These are phyloP conservation scores for Oncorhynchus gorbuscha DNA, from an alignment of 2,113 vertebrate genomes.

Conservation along the genomic window DNA sequence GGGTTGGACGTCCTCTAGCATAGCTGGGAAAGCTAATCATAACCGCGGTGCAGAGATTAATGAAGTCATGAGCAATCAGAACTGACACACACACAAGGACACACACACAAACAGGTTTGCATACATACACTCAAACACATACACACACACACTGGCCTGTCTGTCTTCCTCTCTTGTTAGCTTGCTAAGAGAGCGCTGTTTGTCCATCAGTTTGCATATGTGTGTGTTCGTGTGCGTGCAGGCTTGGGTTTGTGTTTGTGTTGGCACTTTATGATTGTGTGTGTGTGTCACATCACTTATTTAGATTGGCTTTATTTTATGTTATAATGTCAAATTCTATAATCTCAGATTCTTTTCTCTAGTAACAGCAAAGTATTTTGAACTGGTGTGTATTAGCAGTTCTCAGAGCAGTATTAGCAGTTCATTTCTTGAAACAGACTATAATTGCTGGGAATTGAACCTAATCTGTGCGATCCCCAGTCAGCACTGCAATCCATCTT, in stretches of 20 bases:
- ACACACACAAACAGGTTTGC: slow-evolving; percentile 10
- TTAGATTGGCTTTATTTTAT: too few relatives aligned
- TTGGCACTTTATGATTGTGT: not conserved
- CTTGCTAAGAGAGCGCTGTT: not conserved
- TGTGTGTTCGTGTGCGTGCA: not conserved
- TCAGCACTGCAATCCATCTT: slow-evolving; percentile 13
- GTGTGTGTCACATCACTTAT: not conserved
- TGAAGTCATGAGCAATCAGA: slow-evolving; percentile 75
- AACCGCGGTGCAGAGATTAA: slow-evolving; percentile 75
- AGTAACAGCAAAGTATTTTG: not conserved
- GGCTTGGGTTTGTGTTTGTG: not conserved
- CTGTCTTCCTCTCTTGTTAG: not conserved
- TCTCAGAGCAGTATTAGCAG: not conserved
- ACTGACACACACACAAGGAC: slow-evolving; percentile 63
- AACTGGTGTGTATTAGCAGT: not conserved
- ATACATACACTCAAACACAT: not conserved
- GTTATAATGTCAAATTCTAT: not conserved
- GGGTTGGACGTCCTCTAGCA: slow-evolving; percentile 68
- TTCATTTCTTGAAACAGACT: not conserved
- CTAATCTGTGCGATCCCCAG: slow-evolving; percentile 14
- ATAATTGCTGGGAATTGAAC: slow-evolving; percentile 13
- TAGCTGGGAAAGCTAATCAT: slow-evolving; percentile 72
- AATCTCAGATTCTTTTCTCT: not conserved
- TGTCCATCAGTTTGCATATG: not conserved
- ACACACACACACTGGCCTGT: slow-evolving; percentile 1